phyloP scores from a whole-genome alignment of 2,113 vertebrate species.

The Carassius carassius region DNA sequence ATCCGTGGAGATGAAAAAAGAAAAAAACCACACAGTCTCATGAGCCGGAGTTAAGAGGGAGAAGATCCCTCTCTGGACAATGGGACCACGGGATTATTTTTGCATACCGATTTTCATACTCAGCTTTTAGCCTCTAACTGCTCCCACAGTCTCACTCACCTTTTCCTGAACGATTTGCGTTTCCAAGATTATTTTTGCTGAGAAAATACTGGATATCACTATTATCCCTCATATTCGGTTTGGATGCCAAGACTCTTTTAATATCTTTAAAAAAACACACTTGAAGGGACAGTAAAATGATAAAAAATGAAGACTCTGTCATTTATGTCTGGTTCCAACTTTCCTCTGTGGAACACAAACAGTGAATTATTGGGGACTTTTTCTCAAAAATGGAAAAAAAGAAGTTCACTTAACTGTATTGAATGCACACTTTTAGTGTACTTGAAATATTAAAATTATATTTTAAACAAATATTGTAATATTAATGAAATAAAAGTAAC shows the following conservation, averaged over 20 bases:
- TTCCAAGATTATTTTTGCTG: neutral
- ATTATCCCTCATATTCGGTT: neutral
- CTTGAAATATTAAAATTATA: no score
- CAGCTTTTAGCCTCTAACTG: constrained; percentile 71
- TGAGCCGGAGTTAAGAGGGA: constrained; percentile 62
- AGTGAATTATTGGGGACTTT: neutral
- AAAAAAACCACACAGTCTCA: constrained; percentile 60
- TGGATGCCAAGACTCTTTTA: neutral
- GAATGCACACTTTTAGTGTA: neutral
- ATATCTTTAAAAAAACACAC: neutral
- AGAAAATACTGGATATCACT: neutral
- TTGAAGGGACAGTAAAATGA: neutral
- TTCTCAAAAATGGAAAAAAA: neutral
- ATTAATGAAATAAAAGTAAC: no score
- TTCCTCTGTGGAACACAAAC: neutral
- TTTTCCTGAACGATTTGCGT: constrained; percentile 18
- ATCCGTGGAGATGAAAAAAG: constrained; percentile 70
- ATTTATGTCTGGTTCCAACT: no score
- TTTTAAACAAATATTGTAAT: no score
- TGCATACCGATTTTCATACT: constrained; percentile 79
- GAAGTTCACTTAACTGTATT: neutral
- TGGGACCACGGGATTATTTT: constrained; percentile 60
- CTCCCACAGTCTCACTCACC: neutral
- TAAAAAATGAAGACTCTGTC: neutral
- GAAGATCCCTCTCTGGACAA: constrained; percentile 63